These are phyloP conservation scores for Macrophya alboannulata DNA, from an alignment of 2,888 invertebrate species.

Conservation along the genomic window DNA sequence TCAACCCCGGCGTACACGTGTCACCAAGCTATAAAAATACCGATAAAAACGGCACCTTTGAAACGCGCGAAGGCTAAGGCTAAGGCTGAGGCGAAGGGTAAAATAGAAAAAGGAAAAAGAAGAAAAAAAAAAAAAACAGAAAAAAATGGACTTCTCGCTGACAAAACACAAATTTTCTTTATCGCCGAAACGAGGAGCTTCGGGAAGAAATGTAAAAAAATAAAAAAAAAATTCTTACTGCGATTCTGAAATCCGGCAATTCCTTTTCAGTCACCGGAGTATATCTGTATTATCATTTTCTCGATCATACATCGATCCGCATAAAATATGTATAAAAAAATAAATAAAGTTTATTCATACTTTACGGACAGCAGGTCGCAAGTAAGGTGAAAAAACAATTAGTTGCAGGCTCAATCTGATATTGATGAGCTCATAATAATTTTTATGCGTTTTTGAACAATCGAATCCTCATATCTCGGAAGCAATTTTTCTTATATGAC, in stretches of 20 bases:
- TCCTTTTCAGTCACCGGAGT: not conserved
- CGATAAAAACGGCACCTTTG: conserved; percentile 50
- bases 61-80: conserved; percentile 30
- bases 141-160: conserved; percentile 49
- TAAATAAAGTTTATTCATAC: not conserved
- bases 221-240: not conserved
- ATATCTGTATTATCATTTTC: conserved; percentile 9
- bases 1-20: conserved; percentile 52
- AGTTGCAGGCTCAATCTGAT: too few relatives aligned
- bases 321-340: not conserved
- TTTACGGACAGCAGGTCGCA: not conserved
- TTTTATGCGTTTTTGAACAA: not conserved
- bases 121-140: not conserved
- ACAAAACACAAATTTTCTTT: conserved; percentile 50
- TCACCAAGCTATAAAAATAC: conserved; percentile 53
- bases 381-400: not conserved
- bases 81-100: conserved; percentile 10
- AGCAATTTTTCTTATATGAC: too few relatives aligned
- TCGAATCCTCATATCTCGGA: not conserved
- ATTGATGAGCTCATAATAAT: not conserved
- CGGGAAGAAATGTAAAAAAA: not conserved
- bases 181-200: conserved; percentile 27
- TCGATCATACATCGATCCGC: conserved; percentile 28
- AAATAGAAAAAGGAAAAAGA: not conserved
- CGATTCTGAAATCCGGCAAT: conserved; percentile 18